These are phyloP conservation scores for Craseonycteris thonglongyai DNA, from an alignment of 2,113 vertebrate species.

Conservation along the genomic window DNA sequence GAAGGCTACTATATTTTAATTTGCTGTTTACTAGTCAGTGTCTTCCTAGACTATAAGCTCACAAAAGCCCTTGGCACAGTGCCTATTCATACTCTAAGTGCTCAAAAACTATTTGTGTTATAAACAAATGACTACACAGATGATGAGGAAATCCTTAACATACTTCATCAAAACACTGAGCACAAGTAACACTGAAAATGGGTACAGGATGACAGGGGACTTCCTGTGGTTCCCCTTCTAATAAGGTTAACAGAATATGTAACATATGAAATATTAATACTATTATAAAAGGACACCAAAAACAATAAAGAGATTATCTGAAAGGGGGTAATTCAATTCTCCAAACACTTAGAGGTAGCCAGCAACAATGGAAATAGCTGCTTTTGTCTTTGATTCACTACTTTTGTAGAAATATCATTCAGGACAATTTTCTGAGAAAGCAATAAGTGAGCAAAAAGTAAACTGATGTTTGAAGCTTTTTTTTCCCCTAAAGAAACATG, in stretches of 20 bases:
- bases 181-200: not conserved
- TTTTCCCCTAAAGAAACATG: not conserved
- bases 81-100: not conserved
- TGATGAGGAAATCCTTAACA: not conserved
- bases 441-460: not conserved
- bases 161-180: not conserved
- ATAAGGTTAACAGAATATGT: not conserved
- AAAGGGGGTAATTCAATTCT: not conserved
- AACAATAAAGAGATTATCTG: not conserved
- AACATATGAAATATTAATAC: not conserved
- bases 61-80: not conserved
- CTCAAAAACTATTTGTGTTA: not conserved
- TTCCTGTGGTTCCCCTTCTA: not conserved
- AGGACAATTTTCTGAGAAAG: conserved; percentile 17
- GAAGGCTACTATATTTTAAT: not conserved
- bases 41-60: not conserved
- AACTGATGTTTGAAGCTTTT: not conserved
- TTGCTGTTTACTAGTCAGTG: not conserved
- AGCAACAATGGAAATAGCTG: not conserved
- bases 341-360: not conserved
- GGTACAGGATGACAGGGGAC: not conserved
- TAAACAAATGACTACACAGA: not conserved
- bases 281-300: not conserved
- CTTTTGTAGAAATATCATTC: conserved; percentile 19
- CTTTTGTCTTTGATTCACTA: not conserved